Percentiles rank a stretch among this genome's conserved stretches.
Evolutionary conservation across 2,888 invertebrate species (phyloP).

Genomic region (Periphyllus acericola): DNA sequence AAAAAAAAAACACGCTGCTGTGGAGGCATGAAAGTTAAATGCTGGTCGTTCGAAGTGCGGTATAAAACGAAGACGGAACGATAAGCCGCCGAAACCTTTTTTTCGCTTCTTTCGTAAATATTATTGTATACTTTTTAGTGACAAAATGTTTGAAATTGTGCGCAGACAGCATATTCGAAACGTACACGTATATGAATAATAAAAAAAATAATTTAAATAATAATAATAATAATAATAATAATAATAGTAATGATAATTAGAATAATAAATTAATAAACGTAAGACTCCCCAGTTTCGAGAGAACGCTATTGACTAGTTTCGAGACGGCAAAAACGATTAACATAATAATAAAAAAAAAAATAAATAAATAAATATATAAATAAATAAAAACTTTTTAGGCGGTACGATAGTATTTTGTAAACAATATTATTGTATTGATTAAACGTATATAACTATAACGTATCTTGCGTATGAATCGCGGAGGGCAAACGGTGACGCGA

Average conservation of each 20-base stretch:
- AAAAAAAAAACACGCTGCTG: no score
- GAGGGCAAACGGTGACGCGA: not conserved
- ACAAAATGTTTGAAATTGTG: not conserved
- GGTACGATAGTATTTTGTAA: not conserved
- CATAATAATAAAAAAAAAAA: slow-evolving; percentile 11
- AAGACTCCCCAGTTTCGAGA: not conserved
- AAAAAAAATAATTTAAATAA: not conserved
- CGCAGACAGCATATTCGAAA: not conserved
- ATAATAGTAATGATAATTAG: not conserved
- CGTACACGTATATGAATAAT: not conserved
- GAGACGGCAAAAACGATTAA: not conserved
- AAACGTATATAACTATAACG: not conserved
- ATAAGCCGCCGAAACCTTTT: no score
- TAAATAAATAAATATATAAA: not conserved
- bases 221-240: not conserved
- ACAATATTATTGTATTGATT: not conserved
- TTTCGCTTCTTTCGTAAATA: no score
- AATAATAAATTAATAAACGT: not conserved
- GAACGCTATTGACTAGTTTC: slow-evolving; percentile 17
- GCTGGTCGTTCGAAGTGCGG: no score
- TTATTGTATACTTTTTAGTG: no score
- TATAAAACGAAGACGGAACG: no score
- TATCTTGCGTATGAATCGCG: not conserved
- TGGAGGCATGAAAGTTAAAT: no score
- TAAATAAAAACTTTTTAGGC: not conserved